phyloP scores from a whole-genome alignment of 1,140 invertebrate species.

The Drosophila mayri region DNA sequence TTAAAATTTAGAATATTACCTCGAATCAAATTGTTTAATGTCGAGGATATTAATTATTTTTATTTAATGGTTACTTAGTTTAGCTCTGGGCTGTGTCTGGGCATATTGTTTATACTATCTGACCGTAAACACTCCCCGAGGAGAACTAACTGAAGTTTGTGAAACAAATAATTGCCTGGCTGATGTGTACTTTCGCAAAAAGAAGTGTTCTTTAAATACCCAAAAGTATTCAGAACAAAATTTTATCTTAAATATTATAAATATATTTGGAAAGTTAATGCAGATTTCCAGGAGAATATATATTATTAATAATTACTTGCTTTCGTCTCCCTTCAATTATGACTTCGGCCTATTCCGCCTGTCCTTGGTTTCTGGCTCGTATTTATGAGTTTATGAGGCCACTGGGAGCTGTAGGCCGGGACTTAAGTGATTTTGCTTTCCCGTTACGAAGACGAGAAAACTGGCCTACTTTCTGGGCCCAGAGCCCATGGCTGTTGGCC shows the following conservation, averaged over 20 bases:
- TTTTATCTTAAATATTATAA: too few relatives aligned
- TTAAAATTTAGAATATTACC: constrained; percentile 7
- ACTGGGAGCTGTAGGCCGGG: constrained; percentile 72
- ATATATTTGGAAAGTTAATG: not conserved
- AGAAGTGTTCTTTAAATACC: not conserved
- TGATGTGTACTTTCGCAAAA: not conserved
- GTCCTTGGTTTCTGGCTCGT: constrained; percentile 59
- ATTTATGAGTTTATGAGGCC: constrained; percentile 79
- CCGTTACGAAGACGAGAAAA: constrained; percentile 36
- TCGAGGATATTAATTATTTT: constrained; percentile 21
- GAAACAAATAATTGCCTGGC: constrained; percentile 14
- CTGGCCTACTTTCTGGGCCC: constrained; percentile 16
- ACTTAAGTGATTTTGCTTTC: constrained; percentile 74
- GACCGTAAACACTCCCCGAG: constrained; percentile 27
- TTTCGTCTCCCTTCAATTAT: not conserved
- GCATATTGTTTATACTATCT: constrained; percentile 28
- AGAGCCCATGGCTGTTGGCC: not conserved
- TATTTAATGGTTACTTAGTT: not conserved
- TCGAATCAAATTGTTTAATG: constrained; percentile 16
- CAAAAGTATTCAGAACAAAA: not conserved
- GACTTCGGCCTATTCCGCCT: constrained; percentile 1
- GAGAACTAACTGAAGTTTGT: constrained; percentile 24
- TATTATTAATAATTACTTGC: not conserved
- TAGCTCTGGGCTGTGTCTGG: too few relatives aligned
- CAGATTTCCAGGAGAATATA: not conserved